Evolutionary conservation across 1,140 invertebrate species (phyloP).

Genomic region (Vanessa tameamea): DNA sequence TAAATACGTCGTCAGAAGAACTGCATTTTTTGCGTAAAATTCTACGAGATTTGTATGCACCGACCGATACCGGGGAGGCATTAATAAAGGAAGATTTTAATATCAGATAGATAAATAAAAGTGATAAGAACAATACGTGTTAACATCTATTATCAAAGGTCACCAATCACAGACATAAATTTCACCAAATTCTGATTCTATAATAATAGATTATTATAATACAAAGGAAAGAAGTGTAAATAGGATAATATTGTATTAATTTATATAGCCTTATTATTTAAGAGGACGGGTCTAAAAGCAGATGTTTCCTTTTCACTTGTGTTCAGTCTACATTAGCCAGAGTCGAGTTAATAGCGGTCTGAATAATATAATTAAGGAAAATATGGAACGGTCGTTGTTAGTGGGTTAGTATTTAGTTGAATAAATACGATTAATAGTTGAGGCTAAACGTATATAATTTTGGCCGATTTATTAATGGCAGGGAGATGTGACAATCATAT

Average conservation of each 20-base stretch:
- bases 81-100: no score
- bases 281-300: slow-evolving; percentile 19
- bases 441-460: no score
- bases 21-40: no score
- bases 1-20: no score
- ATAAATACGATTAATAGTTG: background rate
- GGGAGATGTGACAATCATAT: no score
- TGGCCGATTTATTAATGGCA: no score
- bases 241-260: slow-evolving; percentile 7
- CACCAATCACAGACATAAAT: no score
- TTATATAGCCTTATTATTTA: slow-evolving; percentile 23
- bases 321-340: slow-evolving; percentile 18
- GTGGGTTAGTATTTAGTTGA: background rate
- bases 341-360: slow-evolving; percentile 30
- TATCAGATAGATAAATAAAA: no score
- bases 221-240: background rate
- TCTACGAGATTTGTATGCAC: no score
- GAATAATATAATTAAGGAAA: slow-evolving; percentile 42
- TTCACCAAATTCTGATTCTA: background rate
- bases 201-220: background rate
- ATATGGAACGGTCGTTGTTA: slow-evolving; percentile 23
- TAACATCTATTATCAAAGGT: no score
- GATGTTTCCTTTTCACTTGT: slow-evolving; percentile 31
- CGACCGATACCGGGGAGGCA: no score
- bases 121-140: no score